These are phyloP conservation scores for Petrolisthes cinctipes DNA, from an alignment of 2,888 invertebrate species.

Conservation along the genomic window DNA sequence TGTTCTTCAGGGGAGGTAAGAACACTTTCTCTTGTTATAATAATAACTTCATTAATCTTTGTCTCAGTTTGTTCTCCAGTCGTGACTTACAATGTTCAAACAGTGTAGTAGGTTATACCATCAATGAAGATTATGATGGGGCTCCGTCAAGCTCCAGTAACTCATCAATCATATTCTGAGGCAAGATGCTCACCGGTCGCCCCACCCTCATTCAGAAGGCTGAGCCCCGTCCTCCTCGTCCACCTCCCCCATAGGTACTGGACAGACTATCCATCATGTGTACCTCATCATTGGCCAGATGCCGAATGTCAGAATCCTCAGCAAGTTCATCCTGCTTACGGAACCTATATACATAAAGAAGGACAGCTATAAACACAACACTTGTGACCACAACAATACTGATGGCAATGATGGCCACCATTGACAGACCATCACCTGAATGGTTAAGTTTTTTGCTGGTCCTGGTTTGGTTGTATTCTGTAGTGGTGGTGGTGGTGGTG, in stretches of 20 bases:
- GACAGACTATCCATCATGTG: constrained; percentile 38
- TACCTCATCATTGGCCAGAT: constrained; percentile 39
- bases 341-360: not conserved
- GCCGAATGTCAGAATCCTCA: constrained; percentile 38
- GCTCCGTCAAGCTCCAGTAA: constrained; percentile 34
- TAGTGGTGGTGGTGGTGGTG: not conserved
- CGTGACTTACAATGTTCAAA: too few species aligned
- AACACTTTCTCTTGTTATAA: too few species aligned
- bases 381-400: not conserved
- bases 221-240: not conserved
- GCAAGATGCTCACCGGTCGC: constrained; percentile 45
- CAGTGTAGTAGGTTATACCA: too few species aligned
- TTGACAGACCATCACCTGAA: not conserved
- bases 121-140: not conserved
- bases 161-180: constrained; percentile 19
- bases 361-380: not conserved
- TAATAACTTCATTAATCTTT: too few species aligned
- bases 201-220: constrained; percentile 40
- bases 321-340: constrained; percentile 16
- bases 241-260: not conserved
- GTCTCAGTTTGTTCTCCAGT: too few species aligned
- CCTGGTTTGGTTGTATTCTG: not conserved
- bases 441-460: too few species aligned
- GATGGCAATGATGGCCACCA: not conserved
- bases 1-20: too few species aligned